Percentiles rank a stretch among this genome's conserved stretches.
These are phyloP conservation scores for Gadopsis bispinosus DNA, from an alignment of 2,797 vertebrate species.

Conservation along the genomic window DNA sequence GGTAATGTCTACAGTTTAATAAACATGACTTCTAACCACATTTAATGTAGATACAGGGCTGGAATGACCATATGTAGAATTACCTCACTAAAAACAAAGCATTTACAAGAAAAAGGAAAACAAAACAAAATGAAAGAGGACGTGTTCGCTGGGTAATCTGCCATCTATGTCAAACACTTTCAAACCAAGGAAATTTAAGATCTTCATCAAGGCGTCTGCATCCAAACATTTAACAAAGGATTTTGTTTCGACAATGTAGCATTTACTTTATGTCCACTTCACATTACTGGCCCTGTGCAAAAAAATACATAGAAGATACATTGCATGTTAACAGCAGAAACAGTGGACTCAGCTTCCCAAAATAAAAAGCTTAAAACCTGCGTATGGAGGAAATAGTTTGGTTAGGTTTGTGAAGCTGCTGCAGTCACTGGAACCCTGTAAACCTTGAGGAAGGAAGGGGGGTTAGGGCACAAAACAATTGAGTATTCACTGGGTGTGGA, in stretches of 20 bases:
- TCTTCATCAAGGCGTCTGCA: slow-evolving; percentile 99
- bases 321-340: slow-evolving; percentile 98
- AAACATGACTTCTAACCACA: slow-evolving; percentile 99
- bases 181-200: slow-evolving; percentile 99
- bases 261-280: slow-evolving; percentile 99
- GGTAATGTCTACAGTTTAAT: slow-evolving; percentile 97
- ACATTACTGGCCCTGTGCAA: slow-evolving; percentile 99
- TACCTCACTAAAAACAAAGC: slow-evolving; percentile 99
- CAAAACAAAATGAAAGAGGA: slow-evolving; percentile 65
- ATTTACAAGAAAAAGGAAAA: slow-evolving; percentile 94
- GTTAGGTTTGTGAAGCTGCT: slow-evolving; percentile 79
- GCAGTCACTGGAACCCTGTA: slow-evolving; percentile 87
- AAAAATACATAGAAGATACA: slow-evolving; percentile 99
- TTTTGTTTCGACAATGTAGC: slow-evolving; percentile 99
- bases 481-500: slow-evolving; percentile 79
- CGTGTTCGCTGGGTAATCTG: slow-evolving; percentile 90
- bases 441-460: slow-evolving; percentile 76
- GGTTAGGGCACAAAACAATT: slow-evolving; percentile 57
- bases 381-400: slow-evolving; percentile 65
- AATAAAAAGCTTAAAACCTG: slow-evolving; percentile 88
- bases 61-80: slow-evolving; percentile 99
- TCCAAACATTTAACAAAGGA: slow-evolving; percentile 99
- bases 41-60: slow-evolving; percentile 92
- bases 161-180: slow-evolving; percentile 92
- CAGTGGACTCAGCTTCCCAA: slow-evolving; percentile 89